Evolutionary conservation across 2,797 vertebrate genomes (phyloP).

Genomic region (Vultur gryphus): DNA sequence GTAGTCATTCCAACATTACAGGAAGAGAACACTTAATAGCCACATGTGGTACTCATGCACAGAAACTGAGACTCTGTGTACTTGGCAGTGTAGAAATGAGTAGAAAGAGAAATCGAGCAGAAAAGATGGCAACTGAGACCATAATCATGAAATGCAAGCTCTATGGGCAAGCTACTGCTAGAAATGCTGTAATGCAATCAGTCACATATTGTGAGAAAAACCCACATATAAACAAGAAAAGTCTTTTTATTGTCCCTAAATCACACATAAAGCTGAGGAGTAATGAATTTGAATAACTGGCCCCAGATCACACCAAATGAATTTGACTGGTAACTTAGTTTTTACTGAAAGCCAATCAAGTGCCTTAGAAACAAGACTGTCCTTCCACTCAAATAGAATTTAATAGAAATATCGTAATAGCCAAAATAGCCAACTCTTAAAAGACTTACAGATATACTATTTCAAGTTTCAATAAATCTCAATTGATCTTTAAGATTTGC

Average conservation of each 20-base stretch:
- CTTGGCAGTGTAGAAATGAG: not conserved
- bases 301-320: not conserved
- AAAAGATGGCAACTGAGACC: not conserved
- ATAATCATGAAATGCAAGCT: not conserved
- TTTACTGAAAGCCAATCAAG: not conserved
- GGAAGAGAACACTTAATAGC: slow-evolving; percentile 9
- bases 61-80: not conserved
- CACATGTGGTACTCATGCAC: not conserved
- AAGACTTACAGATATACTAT: not conserved
- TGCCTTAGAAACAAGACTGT: not conserved
- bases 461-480: not conserved
- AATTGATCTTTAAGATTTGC: not conserved
- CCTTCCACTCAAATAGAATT: not conserved
- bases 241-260: not conserved
- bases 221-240: not conserved
- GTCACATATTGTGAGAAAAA: not conserved
- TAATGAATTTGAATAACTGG: not conserved
- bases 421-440: not conserved
- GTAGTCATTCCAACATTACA: not conserved
- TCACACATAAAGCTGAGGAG: not conserved
- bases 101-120: not conserved
- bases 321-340: not conserved
- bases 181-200: not conserved
- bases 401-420: not conserved
- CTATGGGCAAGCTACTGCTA: not conserved